A percentile compares a stretch with the other conserved stretches of the same genome.
Evolutionary conservation across 1,140 invertebrate species (phyloP).

Genomic region (Drosophila watanabei): DNA sequence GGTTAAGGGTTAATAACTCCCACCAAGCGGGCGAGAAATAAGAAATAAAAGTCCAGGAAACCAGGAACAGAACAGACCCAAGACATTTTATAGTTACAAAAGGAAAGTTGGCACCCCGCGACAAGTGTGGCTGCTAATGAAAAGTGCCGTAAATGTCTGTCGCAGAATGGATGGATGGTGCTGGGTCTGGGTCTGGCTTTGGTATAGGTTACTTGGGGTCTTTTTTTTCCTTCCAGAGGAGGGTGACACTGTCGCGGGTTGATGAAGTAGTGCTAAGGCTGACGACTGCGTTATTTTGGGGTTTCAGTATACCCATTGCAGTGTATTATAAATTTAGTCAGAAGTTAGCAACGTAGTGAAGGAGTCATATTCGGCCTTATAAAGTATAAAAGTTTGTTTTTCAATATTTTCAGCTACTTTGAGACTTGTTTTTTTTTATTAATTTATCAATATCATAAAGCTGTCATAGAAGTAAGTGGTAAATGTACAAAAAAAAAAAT

Average conservation of each 20-base stretch:
- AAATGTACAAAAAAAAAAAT: too few species aligned
- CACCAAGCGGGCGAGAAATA: conserved; percentile 61
- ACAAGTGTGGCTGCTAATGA: conserved; percentile 80
- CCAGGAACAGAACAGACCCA: conserved; percentile 51
- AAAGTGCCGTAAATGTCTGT: conserved; percentile 63
- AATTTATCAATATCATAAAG: too few species aligned
- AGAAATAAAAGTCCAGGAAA: too few species aligned
- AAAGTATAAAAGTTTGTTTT: too few species aligned
- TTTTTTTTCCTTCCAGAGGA: neutral
- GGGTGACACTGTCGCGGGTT: neutral
- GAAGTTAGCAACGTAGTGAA: too few species aligned
- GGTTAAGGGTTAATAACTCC: conserved; percentile 82
- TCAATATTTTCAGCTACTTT: too few species aligned
- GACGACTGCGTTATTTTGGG: conserved; percentile 20
- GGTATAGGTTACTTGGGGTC: conserved; percentile 12
- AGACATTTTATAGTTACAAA: conserved; percentile 71
- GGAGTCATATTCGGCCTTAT: too few species aligned
- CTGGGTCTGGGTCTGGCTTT: conserved; percentile 28
- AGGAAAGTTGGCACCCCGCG: conserved; percentile 34
- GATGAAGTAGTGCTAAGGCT: conserved; percentile 31
- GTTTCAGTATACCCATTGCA: neutral
- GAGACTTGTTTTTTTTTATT: too few species aligned
- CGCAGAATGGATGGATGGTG: conserved; percentile 27
- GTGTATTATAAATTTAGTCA: too few species aligned
- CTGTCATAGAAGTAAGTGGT: too few species aligned